These are phyloP conservation scores for Halocaridina rubra DNA, from an alignment of 2,888 invertebrate genomes.

Conservation along the genomic window DNA sequence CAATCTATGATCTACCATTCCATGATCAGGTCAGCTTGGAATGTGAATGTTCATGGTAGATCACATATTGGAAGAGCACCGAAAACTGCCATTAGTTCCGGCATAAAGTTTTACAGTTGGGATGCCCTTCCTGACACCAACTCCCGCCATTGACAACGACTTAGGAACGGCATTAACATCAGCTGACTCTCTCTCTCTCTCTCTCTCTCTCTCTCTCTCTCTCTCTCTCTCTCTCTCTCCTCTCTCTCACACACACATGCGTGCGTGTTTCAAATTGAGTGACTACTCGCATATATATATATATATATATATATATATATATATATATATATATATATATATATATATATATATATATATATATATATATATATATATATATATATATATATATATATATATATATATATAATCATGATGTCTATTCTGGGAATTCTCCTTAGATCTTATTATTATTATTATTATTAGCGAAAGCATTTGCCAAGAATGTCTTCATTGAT, in stretches of 20 bases:
- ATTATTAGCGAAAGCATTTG: too few species aligned
- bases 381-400: conserved; percentile 15
- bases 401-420: background rate
- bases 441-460: too few species aligned
- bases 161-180: too few species aligned
- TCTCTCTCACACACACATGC: background rate
- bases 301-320: conserved; percentile 10
- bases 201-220: conserved; percentile 1
- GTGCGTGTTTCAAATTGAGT: background rate
- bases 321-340: conserved; percentile 19
- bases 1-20: too few species aligned
- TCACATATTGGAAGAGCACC: too few species aligned
- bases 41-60: too few species aligned
- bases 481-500: too few species aligned
- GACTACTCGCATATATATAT: background rate
- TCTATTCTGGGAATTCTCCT: too few species aligned
- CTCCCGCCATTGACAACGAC: too few species aligned
- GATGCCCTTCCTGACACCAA: background rate
- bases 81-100: too few species aligned
- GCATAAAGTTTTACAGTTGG: too few species aligned
- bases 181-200: background rate
- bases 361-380: conserved; percentile 11
- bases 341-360: conserved; percentile 20
- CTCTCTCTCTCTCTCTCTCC: background rate
- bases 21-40: too few species aligned